These are phyloP conservation scores for Nasalis larvatus DNA, from an alignment of 2,113 vertebrate species.

Conservation along the genomic window DNA sequence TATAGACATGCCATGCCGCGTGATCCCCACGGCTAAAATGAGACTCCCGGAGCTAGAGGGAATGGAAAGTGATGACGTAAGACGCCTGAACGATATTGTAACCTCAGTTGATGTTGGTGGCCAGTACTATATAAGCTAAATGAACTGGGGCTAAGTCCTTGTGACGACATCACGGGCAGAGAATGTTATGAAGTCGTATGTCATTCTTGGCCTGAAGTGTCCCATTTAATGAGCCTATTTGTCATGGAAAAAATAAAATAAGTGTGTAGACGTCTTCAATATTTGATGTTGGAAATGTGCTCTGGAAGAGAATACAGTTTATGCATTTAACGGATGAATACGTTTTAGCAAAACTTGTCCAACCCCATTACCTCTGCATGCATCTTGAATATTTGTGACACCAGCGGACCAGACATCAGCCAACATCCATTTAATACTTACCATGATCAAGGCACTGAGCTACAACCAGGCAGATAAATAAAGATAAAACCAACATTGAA, in stretches of 20 bases:
- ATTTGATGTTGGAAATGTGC: not conserved
- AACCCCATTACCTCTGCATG: not conserved
- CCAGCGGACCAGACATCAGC: not conserved
- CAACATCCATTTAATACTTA: not conserved
- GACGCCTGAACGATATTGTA: not conserved
- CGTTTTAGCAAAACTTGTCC: not conserved
- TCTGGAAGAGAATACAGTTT: not conserved
- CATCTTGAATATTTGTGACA: not conserved
- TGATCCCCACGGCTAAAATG: constrained; percentile 56
- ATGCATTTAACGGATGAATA: not conserved
- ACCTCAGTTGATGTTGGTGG: not conserved
- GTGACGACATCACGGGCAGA: not conserved
- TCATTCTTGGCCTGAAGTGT: not conserved
- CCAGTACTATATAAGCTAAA: not conserved
- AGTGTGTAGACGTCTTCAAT: not conserved
- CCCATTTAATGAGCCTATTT: rapidly evolving
- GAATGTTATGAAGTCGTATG: not conserved
- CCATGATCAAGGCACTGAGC: not conserved
- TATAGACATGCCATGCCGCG: not conserved
- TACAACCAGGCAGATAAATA: not conserved
- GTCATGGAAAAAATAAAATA: not conserved
- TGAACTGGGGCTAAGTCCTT: not conserved
- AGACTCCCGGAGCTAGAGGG: not conserved
- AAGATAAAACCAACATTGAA: not conserved
- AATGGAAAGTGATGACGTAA: constrained; percentile 57